Evolutionary conservation across 2,797 vertebrate species (phyloP), one percentile per base, ranked within the genome.

Genomic region (Gastrophryne carolinensis): DNA sequence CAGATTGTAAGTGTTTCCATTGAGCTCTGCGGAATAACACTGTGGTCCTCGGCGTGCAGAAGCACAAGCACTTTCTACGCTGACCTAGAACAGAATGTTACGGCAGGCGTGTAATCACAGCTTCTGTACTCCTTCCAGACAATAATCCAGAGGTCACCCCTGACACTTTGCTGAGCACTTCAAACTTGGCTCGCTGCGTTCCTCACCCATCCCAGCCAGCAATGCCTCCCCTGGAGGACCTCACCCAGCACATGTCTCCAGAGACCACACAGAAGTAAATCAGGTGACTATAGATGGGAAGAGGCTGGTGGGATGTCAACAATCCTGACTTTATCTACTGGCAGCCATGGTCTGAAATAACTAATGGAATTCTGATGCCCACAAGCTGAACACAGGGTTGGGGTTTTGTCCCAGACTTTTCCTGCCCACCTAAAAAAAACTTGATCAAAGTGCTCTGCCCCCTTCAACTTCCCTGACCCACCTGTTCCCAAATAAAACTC

Each of bases 241-340:
- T 7, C 21, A 26, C 21, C 70, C 70, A 64, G 49, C 4, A 52
- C 26, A 54, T 64, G 30, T 56, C 29, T 19, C 7, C 27, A 17
- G 21, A 53, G 58, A 73, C 71, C 49, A 39, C 49, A 73, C 60
- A 64, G 71, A 64, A n/a, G n/a, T n/a, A n/a, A n/a, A n/a, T n/a
- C n/a, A n/a, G n/a, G n/a, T n/a, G n/a, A n/a, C n/a, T n/a, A n/a
- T n/a, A n/a, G 60, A 53, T 47, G 39, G 47, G 39, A 47, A 53
- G 23, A n/a, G 69, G n/a, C 24, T 2, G 21, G 15, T n/a, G n/a
- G n/a, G n/a, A n/a, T n/a, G n/a, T n/a, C n/a, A n/a, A n/a, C n/a
- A n/a, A n/a, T n/a, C n/a, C n/a, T n/a, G n/a, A n/a, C n/a, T n/a
- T n/a, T n/a, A n/a, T n/a, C n/a, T n/a, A n/a, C n/a, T n/a, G n/a